phyloP scores from a whole-genome alignment of 2,888 invertebrate genomes.

The Aphrophora alni region DNA sequence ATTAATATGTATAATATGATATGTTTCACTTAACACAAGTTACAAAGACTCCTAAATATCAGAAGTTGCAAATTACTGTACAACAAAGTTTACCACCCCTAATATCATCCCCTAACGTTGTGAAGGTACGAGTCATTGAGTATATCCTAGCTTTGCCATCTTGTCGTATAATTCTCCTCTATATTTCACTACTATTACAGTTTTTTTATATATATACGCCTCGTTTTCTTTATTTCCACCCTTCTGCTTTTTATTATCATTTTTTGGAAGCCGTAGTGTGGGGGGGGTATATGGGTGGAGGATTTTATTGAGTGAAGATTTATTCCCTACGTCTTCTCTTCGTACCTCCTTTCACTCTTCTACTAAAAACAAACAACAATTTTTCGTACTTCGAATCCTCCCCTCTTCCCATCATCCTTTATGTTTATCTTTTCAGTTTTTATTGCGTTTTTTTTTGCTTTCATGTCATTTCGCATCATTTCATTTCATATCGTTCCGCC shows the following conservation, averaged over 20 bases:
- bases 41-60: too few relatives aligned
- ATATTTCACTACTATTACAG: slow-evolving; percentile 23
- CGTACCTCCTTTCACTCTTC: slow-evolving; percentile 16
- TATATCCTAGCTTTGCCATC: neutral
- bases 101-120: neutral
- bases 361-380: slow-evolving; percentile 37
- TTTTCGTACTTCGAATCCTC: slow-evolving; percentile 30
- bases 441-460: slow-evolving; percentile 20
- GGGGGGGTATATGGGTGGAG: slow-evolving; percentile 20
- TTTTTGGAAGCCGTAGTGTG: slow-evolving; percentile 30
- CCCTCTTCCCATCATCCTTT: slow-evolving; percentile 24
- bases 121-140: neutral
- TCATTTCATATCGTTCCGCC: slow-evolving; percentile 1
- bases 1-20: too few relatives aligned
- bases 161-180: neutral
- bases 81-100: neutral
- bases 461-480: neutral
- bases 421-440: slow-evolving; percentile 34
- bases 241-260: slow-evolving; percentile 47
- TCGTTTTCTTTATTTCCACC: slow-evolving; percentile 38
- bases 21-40: too few relatives aligned
- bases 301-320: slow-evolving; percentile 41
- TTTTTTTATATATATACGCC: slow-evolving; percentile 22
- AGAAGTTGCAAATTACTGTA: neutral
- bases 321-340: slow-evolving; percentile 29